Percentiles rank a stretch among this genome's conserved stretches.
phyloP scores from a whole-genome alignment of 2,888 invertebrate genomes.

The Camponotus fellah region DNA sequence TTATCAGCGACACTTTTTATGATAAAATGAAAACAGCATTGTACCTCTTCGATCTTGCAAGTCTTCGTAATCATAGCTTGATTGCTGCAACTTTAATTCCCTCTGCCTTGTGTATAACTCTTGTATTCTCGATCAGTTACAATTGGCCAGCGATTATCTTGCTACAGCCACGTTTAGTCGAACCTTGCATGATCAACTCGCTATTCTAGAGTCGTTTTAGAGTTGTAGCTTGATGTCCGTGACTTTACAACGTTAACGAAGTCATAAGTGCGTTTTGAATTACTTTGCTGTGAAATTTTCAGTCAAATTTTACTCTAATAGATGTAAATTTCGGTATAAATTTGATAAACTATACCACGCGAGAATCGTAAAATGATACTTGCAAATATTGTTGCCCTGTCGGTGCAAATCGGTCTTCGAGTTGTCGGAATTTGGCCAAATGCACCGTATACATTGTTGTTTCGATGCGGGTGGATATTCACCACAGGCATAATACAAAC shows the following conservation, averaged over 20 bases:
- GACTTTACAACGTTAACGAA: background rate
- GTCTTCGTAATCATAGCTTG: slow-evolving; percentile 3
- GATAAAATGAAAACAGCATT: background rate
- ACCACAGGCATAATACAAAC: slow-evolving; percentile 7
- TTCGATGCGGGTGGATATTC: slow-evolving; percentile 31
- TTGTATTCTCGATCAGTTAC: background rate
- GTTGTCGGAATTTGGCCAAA: slow-evolving; percentile 52
- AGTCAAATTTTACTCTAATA: background rate
- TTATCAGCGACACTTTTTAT: background rate
- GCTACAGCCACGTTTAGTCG: slow-evolving; percentile 23
- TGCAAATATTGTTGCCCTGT: slow-evolving; percentile 2
- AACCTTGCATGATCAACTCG: slow-evolving; percentile 14
- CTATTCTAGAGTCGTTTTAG: slow-evolving; percentile 10
- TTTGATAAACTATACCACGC: background rate
- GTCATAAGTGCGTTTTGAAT: background rate
- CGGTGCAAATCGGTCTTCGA: slow-evolving; percentile 56
- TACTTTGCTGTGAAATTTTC: background rate
- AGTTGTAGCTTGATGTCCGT: background rate
- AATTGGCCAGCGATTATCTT: slow-evolving; percentile 41
- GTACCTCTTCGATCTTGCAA: background rate
- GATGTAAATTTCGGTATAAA: background rate
- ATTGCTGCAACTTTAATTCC: slow-evolving; percentile 32
- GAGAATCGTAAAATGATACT: background rate
- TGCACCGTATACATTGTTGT: background rate
- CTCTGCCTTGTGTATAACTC: background rate